A percentile compares a stretch with the other conserved stretches of the same genome.
Evolutionary conservation across 2,888 invertebrate species (phyloP).

Genomic region (Leptinotarsa haldemani): DNA sequence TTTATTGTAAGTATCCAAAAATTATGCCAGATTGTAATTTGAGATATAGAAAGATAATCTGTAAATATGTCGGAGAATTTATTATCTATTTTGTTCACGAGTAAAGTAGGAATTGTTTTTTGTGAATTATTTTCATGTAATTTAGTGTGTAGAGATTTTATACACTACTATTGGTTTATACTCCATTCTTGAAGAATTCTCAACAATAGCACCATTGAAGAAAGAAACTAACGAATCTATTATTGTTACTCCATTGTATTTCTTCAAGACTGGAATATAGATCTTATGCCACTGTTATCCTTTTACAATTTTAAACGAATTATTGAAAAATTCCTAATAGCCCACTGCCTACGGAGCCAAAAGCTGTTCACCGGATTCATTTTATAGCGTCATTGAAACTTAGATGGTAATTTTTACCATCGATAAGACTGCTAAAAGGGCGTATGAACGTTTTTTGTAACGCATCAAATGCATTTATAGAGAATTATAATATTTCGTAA

Average conservation of each 20-base stretch:
- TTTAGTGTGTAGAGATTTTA: slow-evolving; percentile 1
- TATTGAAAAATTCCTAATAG: slow-evolving; percentile 39
- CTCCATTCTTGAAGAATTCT: neutral
- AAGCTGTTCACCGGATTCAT: slow-evolving; percentile 45
- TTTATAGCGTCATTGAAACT: slow-evolving; percentile 3
- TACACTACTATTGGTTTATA: neutral
- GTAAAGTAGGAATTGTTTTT: neutral
- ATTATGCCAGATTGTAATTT: neutral
- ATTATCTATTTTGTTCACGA: neutral
- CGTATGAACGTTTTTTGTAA: slow-evolving; percentile 33
- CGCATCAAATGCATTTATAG: slow-evolving; percentile 54
- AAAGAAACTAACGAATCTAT: neutral
- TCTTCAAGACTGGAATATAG: neutral
- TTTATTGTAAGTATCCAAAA: neutral
- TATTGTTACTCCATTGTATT: neutral
- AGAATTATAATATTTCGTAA: slow-evolving; percentile 29
- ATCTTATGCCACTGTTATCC: neutral
- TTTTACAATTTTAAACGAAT: slow-evolving; percentile 24
- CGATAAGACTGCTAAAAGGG: slow-evolving; percentile 44
- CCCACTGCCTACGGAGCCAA: slow-evolving; percentile 47
- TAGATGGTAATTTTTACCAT: slow-evolving; percentile 12
- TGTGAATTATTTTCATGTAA: neutral
- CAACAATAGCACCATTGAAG: neutral
- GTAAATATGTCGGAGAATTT: slow-evolving; percentile 1
- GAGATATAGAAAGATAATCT: neutral